Evolutionary conservation across 30 jellyfish, hydroid and myxozoan genomes (phyloP), one percentile per base, ranked within the genome.

Genomic region (Pelagia noctiluca): DNA sequence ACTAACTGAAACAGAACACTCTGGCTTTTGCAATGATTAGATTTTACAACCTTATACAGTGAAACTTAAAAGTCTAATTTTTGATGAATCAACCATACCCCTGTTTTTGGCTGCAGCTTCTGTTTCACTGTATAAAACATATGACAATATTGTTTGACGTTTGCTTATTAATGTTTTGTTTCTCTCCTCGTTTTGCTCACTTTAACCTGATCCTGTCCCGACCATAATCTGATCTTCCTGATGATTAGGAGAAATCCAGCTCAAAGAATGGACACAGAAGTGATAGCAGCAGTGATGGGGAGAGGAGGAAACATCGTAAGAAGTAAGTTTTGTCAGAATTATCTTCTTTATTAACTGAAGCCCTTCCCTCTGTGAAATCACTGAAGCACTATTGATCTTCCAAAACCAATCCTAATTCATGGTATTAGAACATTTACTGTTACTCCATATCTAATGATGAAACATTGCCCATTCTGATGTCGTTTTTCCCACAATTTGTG

Each of bases 201-300:
- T 69, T 69, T 28, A 31, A 2, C 3, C 76, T 75, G 89, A 62
- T 82, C 80, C 92, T 70, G 92, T 63, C 65, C 69, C 52, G 84
- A 82, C 79, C 86, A 53, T 66, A 42, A 23, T 82, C 60, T 82
- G 92, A 68, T 82, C 92, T 82, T 82, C 82, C 92, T 82, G 89
- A 86, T 76, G 89, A 86, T 82, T 86, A 86, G 96, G 96, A 86
- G 86, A 86, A 86, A 86, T 63, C 89, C 50, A 35, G 83, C 32
- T 64, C 89, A 31, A 86, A 78, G 60, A 85, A 90, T 84, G 97
- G 97, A 30, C 53, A 85, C 57, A 67, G 42, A 62, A 84, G 95
- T 84, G 97, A 81, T 48, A 90, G 96, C 65, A 80, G 91, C 84
- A 83, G 95, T 84, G 97, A 68, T 29, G 93, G 61, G 5, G 97